Evolutionary conservation across 2,113 vertebrate species (phyloP).

Genomic region (Paramisgurnus dabryanus): DNA sequence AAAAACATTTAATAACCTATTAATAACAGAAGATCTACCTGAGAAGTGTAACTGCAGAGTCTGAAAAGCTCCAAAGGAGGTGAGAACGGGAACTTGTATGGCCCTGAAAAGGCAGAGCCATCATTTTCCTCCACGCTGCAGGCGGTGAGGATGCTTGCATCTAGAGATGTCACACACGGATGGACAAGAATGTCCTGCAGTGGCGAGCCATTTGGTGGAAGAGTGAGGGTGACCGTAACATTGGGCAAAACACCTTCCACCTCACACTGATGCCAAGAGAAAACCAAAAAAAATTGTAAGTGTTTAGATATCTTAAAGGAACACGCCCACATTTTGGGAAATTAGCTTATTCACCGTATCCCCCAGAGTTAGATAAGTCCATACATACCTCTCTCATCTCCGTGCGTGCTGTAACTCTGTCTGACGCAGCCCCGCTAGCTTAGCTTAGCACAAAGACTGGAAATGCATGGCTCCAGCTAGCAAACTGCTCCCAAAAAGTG

Average conservation of each 20-base stretch:
- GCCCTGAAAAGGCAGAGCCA: conserved; percentile 85
- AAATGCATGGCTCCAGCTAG: too few relatives aligned
- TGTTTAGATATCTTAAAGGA: too few relatives aligned
- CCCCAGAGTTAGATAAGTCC: too few relatives aligned
- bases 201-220: conserved; percentile 88
- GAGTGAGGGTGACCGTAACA: conserved; percentile 83
- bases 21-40: conserved; percentile 72
- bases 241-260: conserved; percentile 88
- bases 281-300: too few relatives aligned
- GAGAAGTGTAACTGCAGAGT: conserved; percentile 90
- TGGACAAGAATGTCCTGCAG: conserved; percentile 91
- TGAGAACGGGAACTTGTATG: conserved; percentile 92
- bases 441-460: too few relatives aligned
- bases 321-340: too few relatives aligned
- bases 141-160: conserved; percentile 85
- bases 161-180: conserved; percentile 88
- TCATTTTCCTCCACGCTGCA: conserved; percentile 82
- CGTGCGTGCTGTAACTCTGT: too few relatives aligned
- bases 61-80: conserved; percentile 88
- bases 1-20: neutral
- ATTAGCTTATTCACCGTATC: too few relatives aligned
- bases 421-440: too few relatives aligned
- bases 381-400: too few relatives aligned
- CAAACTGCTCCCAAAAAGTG: too few relatives aligned
- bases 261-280: conserved; percentile 79